These are phyloP conservation scores for Pyrrhia umbra DNA, from an alignment of 2,888 invertebrate genomes.

Conservation along the genomic window DNA sequence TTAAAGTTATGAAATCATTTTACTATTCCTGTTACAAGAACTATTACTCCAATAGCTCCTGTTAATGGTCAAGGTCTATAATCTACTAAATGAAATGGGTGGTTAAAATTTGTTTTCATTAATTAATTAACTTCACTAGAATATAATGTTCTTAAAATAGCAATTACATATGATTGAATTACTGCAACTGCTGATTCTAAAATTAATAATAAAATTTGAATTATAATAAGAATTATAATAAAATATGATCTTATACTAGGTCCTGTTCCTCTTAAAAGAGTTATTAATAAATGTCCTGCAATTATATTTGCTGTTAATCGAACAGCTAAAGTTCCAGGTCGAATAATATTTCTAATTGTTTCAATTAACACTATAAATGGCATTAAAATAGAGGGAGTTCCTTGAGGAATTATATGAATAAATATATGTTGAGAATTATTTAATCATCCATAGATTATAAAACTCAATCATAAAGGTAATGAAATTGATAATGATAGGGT, in stretches of 20 bases:
- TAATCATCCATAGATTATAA: constrained; percentile 92
- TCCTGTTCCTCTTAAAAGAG: constrained; percentile 87
- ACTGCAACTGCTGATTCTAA: constrained; percentile 91
- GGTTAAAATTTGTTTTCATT: constrained; percentile 88
- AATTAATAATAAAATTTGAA: constrained; percentile 88
- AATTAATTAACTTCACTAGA: constrained; percentile 92
- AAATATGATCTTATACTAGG: constrained; percentile 68
- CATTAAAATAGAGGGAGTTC: constrained; percentile 91
- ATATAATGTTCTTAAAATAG: constrained; percentile 91
- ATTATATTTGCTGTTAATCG: constrained; percentile 94
- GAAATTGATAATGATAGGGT: constrained; percentile 90
- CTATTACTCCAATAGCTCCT: constrained; percentile 90
- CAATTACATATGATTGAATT: constrained; percentile 92
- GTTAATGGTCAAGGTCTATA: constrained; percentile 92
- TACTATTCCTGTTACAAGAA: constrained; percentile 89
- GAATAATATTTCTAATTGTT: constrained; percentile 93
- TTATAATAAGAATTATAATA: constrained; percentile 78
- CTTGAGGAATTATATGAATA: constrained; percentile 92
- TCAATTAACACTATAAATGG: constrained; percentile 94
- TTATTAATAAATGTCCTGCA: constrained; percentile 93
- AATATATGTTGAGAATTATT: constrained; percentile 92
- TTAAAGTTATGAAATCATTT: constrained; percentile 91
- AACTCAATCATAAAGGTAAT: constrained; percentile 91
- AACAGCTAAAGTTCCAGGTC: constrained; percentile 92
- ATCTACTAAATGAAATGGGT: constrained; percentile 92